These are phyloP conservation scores for Esox masquinongy DNA, from an alignment of 2,797 vertebrate species.

Conservation along the genomic window DNA sequence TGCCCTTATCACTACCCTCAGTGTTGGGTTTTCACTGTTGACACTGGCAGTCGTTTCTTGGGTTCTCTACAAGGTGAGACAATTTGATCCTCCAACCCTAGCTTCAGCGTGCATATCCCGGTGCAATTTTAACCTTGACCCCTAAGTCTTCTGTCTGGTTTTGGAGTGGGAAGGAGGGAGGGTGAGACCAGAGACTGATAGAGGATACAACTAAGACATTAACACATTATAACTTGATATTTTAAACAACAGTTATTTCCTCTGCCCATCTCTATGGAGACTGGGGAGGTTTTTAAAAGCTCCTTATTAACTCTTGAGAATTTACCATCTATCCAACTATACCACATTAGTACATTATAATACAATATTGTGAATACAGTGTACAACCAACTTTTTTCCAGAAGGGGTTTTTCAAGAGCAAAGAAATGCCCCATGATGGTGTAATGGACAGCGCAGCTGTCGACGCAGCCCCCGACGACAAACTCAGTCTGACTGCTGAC, in stretches of 20 bases:
- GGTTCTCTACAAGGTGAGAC: slow-evolving; percentile 47
- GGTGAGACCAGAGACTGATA: background rate
- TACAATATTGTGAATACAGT: background rate
- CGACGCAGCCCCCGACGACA: background rate
- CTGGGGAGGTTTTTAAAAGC: background rate
- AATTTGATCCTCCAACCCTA: background rate
- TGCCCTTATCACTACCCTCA: slow-evolving; percentile 16
- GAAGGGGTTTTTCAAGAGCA: slow-evolving; percentile 4
- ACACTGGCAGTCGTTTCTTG: slow-evolving; percentile 22
- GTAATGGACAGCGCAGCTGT: background rate
- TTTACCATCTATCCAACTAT: too few species aligned
- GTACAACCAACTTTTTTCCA: background rate
- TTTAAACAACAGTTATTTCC: background rate
- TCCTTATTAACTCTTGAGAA: too few species aligned
- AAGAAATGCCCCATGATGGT: background rate
- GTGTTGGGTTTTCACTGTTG: slow-evolving; percentile 33
- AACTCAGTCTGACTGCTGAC: background rate
- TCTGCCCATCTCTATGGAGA: background rate
- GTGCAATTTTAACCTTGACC: background rate
- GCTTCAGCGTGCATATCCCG: background rate
- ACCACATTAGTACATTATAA: background rate
- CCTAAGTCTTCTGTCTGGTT: background rate
- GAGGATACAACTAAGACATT: too few species aligned
- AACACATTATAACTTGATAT: too few species aligned
- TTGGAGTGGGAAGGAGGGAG: background rate